Evolutionary conservation across 2,113 vertebrate genomes (phyloP).

Genomic region (Apeltes quadracus): DNA sequence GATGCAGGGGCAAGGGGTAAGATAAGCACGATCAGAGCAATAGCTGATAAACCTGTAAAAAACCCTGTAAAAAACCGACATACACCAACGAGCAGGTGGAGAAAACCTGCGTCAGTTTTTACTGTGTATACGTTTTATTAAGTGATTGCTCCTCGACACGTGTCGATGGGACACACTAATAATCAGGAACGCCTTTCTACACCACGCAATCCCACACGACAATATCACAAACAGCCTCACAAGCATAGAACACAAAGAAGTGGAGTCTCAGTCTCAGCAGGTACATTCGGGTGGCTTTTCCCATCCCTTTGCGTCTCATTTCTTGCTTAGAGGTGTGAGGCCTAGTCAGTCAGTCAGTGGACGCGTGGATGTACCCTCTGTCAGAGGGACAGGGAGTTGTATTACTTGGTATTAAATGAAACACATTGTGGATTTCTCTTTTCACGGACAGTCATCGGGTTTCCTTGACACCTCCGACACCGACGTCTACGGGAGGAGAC

Average conservation of each 20-base stretch:
- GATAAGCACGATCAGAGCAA: neutral
- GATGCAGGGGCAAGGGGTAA: neutral
- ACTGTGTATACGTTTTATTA: too few species aligned
- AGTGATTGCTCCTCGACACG: too few species aligned
- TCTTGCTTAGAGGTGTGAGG: neutral
- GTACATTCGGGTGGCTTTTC: neutral
- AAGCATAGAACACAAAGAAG: neutral
- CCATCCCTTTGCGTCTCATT: neutral
- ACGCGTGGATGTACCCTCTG: neutral
- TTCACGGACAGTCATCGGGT: neutral
- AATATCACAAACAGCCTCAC: neutral
- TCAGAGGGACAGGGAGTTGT: neutral
- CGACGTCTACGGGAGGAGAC: neutral
- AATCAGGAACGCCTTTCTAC: neutral
- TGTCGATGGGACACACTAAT: too few species aligned
- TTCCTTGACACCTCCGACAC: neutral
- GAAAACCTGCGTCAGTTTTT: too few species aligned
- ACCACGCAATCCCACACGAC: neutral
- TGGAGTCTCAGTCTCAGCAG: neutral
- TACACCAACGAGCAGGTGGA: too few species aligned
- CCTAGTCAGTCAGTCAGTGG: neutral
- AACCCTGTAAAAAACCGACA: too few species aligned
- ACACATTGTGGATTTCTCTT: neutral
- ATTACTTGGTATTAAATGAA: neutral
- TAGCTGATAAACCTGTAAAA: conserved; percentile 18